Percentiles rank a stretch among this genome's conserved stretches.
Evolutionary conservation across 1,140 invertebrate genomes (phyloP).

Genomic region (Ectropis grisescens): DNA sequence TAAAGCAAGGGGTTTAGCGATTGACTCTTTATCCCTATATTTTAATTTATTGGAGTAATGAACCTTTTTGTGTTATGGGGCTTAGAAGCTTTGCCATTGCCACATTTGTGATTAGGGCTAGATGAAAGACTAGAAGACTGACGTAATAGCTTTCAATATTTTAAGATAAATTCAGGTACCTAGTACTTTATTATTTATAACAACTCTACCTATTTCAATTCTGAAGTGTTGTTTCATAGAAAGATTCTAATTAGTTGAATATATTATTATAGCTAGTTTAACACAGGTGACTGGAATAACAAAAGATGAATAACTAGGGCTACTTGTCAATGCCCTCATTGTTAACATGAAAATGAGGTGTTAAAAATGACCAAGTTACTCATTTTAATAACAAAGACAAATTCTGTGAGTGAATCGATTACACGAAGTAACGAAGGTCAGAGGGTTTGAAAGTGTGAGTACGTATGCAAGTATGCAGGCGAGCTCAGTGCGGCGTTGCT

Average conservation of each 20-base stretch:
- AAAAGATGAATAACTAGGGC: neutral
- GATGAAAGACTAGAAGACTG: no score
- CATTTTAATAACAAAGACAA: constrained; percentile 48
- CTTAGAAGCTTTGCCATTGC: no score
- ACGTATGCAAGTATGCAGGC: constrained; percentile 65
- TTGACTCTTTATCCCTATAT: constrained; percentile 69
- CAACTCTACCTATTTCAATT: no score
- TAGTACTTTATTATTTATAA: no score
- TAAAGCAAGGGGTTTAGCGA: constrained; percentile 66
- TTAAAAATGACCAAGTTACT: constrained; percentile 9
- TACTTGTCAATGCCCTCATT: no score
- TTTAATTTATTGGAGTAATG: constrained; percentile 70
- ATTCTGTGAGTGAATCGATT: constrained; percentile 60
- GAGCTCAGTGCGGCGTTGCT: constrained; percentile 68
- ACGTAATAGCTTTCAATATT: no score
- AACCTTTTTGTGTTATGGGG: constrained; percentile 65
- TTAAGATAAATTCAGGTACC: no score
- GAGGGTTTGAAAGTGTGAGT: constrained; percentile 58
- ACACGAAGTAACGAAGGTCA: constrained; percentile 64
- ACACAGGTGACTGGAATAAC: neutral
- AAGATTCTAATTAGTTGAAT: no score
- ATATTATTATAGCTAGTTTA: neutral
- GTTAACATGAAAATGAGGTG: neutral
- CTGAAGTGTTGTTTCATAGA: no score
- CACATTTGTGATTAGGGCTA: no score